These are phyloP conservation scores for human (Homo sapiens) DNA, from an alignment of 2,113 vertebrate genomes.

Conservation along the genomic window DNA sequence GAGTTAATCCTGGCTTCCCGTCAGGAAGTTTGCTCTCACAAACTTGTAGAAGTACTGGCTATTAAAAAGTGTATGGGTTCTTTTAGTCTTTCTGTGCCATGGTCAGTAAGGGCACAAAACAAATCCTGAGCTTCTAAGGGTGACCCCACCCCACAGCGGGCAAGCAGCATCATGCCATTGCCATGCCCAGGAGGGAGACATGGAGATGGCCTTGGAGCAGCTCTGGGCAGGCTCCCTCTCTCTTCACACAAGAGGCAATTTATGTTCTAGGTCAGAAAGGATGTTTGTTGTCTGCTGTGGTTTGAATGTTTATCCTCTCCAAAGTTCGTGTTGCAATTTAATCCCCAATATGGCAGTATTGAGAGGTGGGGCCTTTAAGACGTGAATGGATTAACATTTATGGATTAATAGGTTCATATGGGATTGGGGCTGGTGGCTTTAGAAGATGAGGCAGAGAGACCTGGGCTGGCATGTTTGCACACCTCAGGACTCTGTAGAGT, in stretches of 20 bases:
- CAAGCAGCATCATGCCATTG: neutral
- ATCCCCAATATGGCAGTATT: neutral
- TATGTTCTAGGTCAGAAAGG: neutral
- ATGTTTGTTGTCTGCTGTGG: neutral
- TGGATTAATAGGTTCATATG: neutral
- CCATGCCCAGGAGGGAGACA: accelerated
- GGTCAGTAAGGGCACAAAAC: slow-evolving; percentile 25
- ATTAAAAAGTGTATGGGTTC: neutral
- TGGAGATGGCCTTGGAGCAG: neutral
- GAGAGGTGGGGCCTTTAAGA: neutral
- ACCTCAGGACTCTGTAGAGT: neutral
- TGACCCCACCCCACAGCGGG: accelerated
- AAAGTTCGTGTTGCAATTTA: neutral
- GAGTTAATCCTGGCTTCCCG: slow-evolving; percentile 66
- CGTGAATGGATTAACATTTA: neutral
- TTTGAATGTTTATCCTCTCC: neutral
- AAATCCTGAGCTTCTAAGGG: neutral
- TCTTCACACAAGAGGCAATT: neutral
- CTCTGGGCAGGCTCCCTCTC: neutral
- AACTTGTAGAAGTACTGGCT: slow-evolving; percentile 23
- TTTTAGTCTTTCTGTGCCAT: neutral
- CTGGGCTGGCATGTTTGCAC: neutral
- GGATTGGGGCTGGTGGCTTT: neutral
- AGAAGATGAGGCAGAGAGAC: neutral
- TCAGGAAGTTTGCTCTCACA: slow-evolving; percentile 37